Evolutionary conservation across 2,888 invertebrate species (phyloP).

Genomic region (Melanostoma scalare): DNA sequence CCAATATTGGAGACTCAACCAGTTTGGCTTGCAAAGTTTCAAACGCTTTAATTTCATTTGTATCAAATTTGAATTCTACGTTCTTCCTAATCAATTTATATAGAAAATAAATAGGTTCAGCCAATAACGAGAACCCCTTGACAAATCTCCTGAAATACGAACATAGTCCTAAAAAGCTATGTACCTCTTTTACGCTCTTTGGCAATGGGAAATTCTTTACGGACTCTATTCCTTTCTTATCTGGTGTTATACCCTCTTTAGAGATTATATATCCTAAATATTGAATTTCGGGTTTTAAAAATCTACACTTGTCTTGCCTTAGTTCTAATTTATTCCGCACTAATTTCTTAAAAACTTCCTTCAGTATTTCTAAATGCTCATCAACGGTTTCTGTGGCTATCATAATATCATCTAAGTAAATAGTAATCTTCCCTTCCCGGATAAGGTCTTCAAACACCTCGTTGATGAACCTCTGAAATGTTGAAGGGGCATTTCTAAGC

Average conservation of each 20-base stretch:
- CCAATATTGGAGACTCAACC: conserved; percentile 70
- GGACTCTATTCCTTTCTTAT: background rate
- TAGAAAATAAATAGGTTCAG: conserved; percentile 22
- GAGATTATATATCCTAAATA: background rate
- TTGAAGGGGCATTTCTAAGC: too few relatives aligned
- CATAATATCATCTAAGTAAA: conserved; percentile 29
- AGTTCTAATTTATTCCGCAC: background rate
- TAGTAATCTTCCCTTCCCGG: background rate
- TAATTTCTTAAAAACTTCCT: background rate
- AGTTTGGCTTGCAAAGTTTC: conserved; percentile 36
- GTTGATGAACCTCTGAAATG: background rate
- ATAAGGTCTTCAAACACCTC: background rate
- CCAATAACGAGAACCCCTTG: too few relatives aligned
- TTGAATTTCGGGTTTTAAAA: conserved; percentile 4
- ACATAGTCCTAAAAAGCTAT: conserved; percentile 12
- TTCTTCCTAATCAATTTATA: conserved; percentile 24
- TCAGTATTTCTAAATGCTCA: conserved; percentile 4
- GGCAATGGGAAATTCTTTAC: conserved; percentile 3
- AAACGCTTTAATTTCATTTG: conserved; percentile 14
- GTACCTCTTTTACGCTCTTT: background rate
- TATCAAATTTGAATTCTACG: conserved; percentile 27
- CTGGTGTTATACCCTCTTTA: conserved; percentile 2
- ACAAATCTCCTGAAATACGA: too few relatives aligned
- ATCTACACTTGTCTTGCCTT: background rate
- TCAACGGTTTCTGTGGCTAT: conserved; percentile 3